These are phyloP conservation scores for Syngnathus scovelli DNA, from an alignment of 2,113 vertebrate genomes.

Conservation along the genomic window DNA sequence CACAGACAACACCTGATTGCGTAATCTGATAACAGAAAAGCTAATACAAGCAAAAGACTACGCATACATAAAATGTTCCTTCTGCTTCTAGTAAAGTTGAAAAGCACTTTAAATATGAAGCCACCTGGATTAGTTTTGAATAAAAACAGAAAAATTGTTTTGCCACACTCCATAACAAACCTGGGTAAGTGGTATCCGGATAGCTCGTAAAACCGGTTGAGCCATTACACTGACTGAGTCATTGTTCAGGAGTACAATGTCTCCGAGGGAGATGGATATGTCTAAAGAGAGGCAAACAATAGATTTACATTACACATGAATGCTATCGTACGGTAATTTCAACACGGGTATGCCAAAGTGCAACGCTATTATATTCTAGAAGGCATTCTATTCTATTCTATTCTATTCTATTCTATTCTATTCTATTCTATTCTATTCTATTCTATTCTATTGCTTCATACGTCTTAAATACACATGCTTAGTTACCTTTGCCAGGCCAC, in stretches of 20 bases:
- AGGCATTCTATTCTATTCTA: too few relatives aligned
- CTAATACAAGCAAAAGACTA: not conserved
- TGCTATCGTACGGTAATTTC: not conserved
- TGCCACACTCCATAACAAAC: slow-evolving; percentile 31
- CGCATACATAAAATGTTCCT: not conserved
- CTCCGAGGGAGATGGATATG: slow-evolving; percentile 50
- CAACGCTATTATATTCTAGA: not conserved
- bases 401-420: too few relatives aligned
- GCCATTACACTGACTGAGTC: slow-evolving; percentile 36
- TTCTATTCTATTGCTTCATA: not conserved
- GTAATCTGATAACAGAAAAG: not conserved
- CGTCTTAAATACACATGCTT: not conserved
- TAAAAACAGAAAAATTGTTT: not conserved
- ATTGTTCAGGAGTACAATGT: slow-evolving; percentile 40
- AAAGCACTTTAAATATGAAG: not conserved
- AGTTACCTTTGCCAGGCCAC: slow-evolving; percentile 67
- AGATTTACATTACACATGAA: not conserved
- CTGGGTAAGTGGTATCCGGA: slow-evolving; percentile 63
- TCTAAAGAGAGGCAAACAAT: slow-evolving; percentile 37
- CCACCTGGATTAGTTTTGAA: not conserved
- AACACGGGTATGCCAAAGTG: not conserved
- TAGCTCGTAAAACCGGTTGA: slow-evolving; percentile 26
- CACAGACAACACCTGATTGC: not conserved
- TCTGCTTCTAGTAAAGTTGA: not conserved
- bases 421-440: too few relatives aligned